Base-by-base conservation (phyloP, 1,140 invertebrate genomes). In the Leptonema lineaticorne region DNA sequence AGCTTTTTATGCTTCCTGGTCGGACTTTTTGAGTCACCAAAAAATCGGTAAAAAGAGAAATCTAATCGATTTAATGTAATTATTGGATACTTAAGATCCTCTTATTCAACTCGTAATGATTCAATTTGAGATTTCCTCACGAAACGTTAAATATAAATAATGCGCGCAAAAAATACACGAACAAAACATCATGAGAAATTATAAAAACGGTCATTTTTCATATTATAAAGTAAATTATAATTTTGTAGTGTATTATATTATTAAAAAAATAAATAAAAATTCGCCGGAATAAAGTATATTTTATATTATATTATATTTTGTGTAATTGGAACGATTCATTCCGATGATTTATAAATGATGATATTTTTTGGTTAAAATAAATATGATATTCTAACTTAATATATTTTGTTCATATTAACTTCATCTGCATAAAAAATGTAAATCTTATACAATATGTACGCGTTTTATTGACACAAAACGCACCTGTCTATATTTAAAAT, bases 51-150 rank as follows among this genome's bases (percentile, higher is more conserved):
- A 53, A 26, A 53, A 26, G 20, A 41, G 24, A 53, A 26, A 53
- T 24, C 20, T 53, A 53, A 53, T 53, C 50, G 50, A 26, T 53
- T 53, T 53, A 26, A 53, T 53, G n/a, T 14, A 53, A 53, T 53
- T 53, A 53, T 53, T 53, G 8, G 22, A 26, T 11, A 53, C 20
- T 18, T 26, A 4, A 26, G n/a, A n/a, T n/a, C n/a, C n/a, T n/a
- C n/a, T n/a, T n/a, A n/a, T n/a, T n/a, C n/a, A 26, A 24, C 6
- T 22, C 22, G 50, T 53, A 53, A 53, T 53, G 50, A 53, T 53
- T 53, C 50, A 53, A 53, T 53, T 53, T n/a, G 50, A 53, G 20
- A 24, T 53, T 53, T 26, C 18, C 9, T 11, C 24, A 53, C 22
- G 27, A 26, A 53, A 53, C n/a, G n/a, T n/a, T n/a, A n/a, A n/a